Evolutionary conservation across 2,113 vertebrate genomes (phyloP).

Genomic region (Neolamprologus caudopunctatus): DNA sequence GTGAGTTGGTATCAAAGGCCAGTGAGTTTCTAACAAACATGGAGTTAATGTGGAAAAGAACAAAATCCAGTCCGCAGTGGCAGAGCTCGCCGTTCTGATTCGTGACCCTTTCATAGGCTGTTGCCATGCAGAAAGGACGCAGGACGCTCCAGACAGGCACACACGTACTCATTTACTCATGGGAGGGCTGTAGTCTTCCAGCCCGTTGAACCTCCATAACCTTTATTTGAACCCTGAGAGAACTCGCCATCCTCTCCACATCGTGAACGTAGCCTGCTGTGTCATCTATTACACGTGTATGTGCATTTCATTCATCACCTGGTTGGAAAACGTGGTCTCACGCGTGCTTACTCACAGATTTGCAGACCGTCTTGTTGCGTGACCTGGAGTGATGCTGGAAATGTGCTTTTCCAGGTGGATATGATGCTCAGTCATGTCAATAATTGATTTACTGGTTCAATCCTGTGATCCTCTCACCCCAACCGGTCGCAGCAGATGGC

Average conservation of each 20-base stretch:
- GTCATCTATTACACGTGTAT: not conserved
- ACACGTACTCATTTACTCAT: not conserved
- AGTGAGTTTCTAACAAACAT: not conserved
- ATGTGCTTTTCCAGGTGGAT: conserved; percentile 1
- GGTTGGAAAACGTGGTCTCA: not conserved
- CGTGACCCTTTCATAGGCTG: conserved; percentile 26
- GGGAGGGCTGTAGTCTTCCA: conserved; percentile 23
- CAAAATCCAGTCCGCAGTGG: not conserved
- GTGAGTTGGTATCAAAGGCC: not conserved
- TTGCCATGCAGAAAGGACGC: conserved; percentile 42
- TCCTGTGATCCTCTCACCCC: not conserved
- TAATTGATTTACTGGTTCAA: conserved; percentile 41
- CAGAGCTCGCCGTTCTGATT: conserved; percentile 5
- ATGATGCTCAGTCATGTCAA: conserved; percentile 37
- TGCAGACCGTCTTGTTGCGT: conserved; percentile 8
- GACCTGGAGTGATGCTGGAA: conserved; percentile 1
- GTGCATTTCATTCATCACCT: not conserved
- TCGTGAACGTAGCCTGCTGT: not conserved
- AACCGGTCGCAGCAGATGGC: too few species aligned
- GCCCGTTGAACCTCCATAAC: conserved; percentile 40
- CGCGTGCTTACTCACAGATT: not conserved
- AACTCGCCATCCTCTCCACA: not conserved
- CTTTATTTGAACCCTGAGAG: conserved; percentile 43
- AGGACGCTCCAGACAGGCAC: not conserved
- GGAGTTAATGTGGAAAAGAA: not conserved